These are phyloP conservation scores for Gandaritis pyraliata DNA, from an alignment of 2,888 invertebrate species.

Conservation along the genomic window DNA sequence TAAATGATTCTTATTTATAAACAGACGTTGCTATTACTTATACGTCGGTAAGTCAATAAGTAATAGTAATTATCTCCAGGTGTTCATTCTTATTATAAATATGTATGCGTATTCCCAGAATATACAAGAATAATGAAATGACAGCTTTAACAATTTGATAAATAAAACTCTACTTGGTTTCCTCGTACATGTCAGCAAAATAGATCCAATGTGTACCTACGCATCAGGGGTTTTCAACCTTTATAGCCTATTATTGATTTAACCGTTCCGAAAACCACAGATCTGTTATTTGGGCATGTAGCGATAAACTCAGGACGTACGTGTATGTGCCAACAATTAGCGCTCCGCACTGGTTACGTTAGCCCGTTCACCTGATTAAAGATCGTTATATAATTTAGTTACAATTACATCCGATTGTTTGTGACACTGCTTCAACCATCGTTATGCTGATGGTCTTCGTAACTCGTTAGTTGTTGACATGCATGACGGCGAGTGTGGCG, in stretches of 20 bases:
- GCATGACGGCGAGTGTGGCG: not conserved
- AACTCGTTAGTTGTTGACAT: conserved; percentile 14
- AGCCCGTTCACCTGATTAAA: conserved; percentile 18
- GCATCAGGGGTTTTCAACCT: conserved; percentile 9
- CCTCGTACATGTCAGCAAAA: not conserved
- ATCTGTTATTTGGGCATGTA: conserved; percentile 18
- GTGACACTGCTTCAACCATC: conserved; percentile 3
- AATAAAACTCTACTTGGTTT: conserved; percentile 2
- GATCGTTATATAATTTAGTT: conserved; percentile 35
- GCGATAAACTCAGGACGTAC: not conserved
- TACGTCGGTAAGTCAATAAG: too few relatives aligned
- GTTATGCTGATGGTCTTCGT: conserved; percentile 5
- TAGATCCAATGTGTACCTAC: not conserved
- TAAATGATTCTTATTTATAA: too few relatives aligned
- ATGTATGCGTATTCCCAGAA: not conserved
- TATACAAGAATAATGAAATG: too few relatives aligned
- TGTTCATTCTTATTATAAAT: too few relatives aligned
- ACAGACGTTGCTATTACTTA: too few relatives aligned
- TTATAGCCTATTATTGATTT: conserved; percentile 41
- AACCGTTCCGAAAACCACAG: conserved; percentile 34
- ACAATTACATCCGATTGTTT: conserved; percentile 20
- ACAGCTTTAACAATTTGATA: not conserved
- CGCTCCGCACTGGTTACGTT: not conserved
- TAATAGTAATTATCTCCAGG: too few relatives aligned
- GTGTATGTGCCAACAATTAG: conserved; percentile 4